A percentile compares a stretch with the other conserved stretches of the same genome.
phyloP scores from a whole-genome alignment of 1,140 invertebrate species.

The Sinonovacula constricta region DNA sequence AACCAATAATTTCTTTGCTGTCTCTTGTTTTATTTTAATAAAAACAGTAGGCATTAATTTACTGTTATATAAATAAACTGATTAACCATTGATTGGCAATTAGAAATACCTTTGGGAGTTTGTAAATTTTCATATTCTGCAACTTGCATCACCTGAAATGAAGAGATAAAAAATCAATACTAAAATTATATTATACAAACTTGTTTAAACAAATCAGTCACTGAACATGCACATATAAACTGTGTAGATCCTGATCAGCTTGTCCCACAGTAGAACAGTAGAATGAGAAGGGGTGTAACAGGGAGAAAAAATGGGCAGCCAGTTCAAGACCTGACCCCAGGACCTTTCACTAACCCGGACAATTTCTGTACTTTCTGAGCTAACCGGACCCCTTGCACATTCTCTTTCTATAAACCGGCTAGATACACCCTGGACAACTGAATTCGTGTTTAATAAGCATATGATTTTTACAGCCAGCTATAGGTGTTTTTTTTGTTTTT shows the following conservation, averaged over 20 bases:
- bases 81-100: not conserved
- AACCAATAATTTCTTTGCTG: no score
- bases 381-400: no score
- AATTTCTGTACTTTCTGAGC: no score
- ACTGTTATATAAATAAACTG: not conserved
- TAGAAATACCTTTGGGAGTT: not conserved
- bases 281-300: not conserved
- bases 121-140: slow-evolving; percentile 40
- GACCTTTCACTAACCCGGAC: no score
- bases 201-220: not conserved
- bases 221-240: not conserved
- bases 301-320: not conserved
- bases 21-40: no score
- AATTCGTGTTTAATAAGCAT: no score
- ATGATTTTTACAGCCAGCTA: no score
- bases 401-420: no score
- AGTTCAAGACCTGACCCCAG: no score
- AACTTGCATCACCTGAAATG: slow-evolving; percentile 51
- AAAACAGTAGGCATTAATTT: not conserved
- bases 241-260: not conserved
- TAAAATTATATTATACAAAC: not conserved
- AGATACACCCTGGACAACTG: no score
- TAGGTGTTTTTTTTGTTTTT: no score
- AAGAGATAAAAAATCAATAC: not conserved
- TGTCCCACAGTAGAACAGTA: not conserved